Evolutionary conservation across 2,113 vertebrate species (phyloP), one percentile per base, ranked within the genome.

Genomic region (Cyprinodon brontotheroides): DNA sequence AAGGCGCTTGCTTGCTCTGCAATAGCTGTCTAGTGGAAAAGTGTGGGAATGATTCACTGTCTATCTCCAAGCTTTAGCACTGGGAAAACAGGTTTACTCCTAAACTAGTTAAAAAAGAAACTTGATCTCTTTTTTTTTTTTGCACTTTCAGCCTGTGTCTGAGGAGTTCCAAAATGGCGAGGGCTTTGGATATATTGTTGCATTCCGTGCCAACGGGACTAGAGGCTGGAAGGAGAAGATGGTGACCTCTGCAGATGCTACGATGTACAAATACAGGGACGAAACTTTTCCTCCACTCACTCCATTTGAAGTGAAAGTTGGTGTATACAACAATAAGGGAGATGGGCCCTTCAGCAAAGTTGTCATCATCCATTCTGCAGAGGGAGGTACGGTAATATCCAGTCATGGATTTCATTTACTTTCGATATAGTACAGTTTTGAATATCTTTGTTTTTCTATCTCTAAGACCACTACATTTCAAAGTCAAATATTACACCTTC

Each of bases 101-200:
- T 20, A 29, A 73, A 3, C 70, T 68, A 53, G 57, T 57, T 20
- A 57, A 57, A 50, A 57, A 53, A 10, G 17, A 17, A n/a, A 57
- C 40, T 3, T 45, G 43, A 64, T 61, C 45, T 12, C 39, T 57
- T 61, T 1, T 45, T 14, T 73, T 17, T 50, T n/a, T 66, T n/a
- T 14, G 8, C 63, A 72, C 92, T 85, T 93, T 73, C 80, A 99
- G 98, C 97, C 97, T 13, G 96, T 99, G 1, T 98, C 98, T 4
- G 98, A 99, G 91, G 98, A 99, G 85, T 99, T 98, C 91, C 98
- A 99, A 85, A 98, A 96, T 11, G 98, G 98, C 11, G 96, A 98
- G 89, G 96, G 98, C 62, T 99, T 99, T 4, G 98, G 97, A 7
- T 99, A 99, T 65, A 99, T 99, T 11, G 97, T 99, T 61, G 97